Evolutionary conservation across 2,888 invertebrate genomes (phyloP).

Genomic region (Celastrina argiolus): DNA sequence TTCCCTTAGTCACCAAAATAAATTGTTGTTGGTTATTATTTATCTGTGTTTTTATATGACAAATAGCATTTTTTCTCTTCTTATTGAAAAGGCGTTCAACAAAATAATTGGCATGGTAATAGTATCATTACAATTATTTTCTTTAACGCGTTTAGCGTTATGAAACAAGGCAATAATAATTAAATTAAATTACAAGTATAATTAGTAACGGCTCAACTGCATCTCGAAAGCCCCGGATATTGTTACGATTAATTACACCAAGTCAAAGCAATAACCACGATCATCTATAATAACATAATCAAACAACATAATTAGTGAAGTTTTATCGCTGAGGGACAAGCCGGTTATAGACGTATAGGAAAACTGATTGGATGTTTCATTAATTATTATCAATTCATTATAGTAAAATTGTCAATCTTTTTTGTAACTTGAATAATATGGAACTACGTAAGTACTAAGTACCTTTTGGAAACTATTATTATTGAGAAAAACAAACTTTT

Average conservation of each 20-base stretch:
- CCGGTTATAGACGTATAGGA: not conserved
- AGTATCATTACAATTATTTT: too few species aligned
- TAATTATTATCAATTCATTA: not conserved
- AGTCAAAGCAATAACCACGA: constrained; percentile 3
- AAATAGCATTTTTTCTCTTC: too few species aligned
- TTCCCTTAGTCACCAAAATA: too few species aligned
- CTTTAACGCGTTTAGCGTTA: not conserved
- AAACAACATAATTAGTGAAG: constrained; percentile 13
- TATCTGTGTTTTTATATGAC: too few species aligned
- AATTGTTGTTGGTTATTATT: too few species aligned
- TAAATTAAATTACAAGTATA: not conserved
- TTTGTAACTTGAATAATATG: too few species aligned
- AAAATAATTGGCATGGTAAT: too few species aligned
- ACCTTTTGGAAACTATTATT: too few species aligned
- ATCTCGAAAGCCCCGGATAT: not conserved
- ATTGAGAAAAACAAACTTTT: too few species aligned
- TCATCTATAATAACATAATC: constrained; percentile 4
- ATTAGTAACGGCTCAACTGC: not conserved
- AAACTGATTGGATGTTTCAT: constrained; percentile 2
- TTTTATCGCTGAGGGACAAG: constrained; percentile 1
- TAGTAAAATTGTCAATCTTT: not conserved
- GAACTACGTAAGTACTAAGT: too few species aligned
- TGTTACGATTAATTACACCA: constrained; percentile 7
- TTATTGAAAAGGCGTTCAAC: too few species aligned
- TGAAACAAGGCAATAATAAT: not conserved